Evolutionary conservation across 2,888 invertebrate species (phyloP), one percentile per base, ranked within the genome.

Genomic region (Calliscelio sp.): DNA sequence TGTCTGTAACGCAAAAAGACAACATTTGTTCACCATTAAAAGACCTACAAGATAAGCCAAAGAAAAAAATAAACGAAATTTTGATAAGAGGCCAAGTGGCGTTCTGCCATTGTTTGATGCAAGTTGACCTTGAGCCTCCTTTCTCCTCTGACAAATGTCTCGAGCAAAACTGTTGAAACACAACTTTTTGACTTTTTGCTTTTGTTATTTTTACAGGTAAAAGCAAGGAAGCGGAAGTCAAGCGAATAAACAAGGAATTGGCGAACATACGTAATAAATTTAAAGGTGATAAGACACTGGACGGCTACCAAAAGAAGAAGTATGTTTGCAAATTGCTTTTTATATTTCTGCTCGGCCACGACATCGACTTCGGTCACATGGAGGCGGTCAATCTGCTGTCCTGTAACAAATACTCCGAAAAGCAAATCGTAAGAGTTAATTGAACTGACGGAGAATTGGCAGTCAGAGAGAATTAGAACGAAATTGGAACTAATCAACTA

Each of bases 331-430:
- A 99, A 94, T 95, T 99, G 89, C 94, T 99, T 87, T 99, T 99
- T 94, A 99, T 99, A 93, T 99, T 99, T 94, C 95, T 99, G 87
- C 96, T 99, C 90, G 99, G 99, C 87, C 99, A 99, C 94, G 99
- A 99, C 94, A 99, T 99, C 93, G 99, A 99, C 94, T 99, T 99
- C 94, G 99, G 99, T 86, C 99, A 99, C 94, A 99, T 99, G 99
- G 99, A 99, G 94, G 99, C 99, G 68, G 99, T 99, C 89, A 99
- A 99, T 94, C 95, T 99, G 88, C 95, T 99, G 81, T 99, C 99
- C 86, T 99, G 99, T 84, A 99, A 99, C 94, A 99, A 99, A 95
- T 99, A 99, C 94, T 99, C 99, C 65, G 99, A 99, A 93, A 99
- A 99, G 95, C 99, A 99, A 95, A 99, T 99, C 94, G 98, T 97